Percentiles rank a stretch among this genome's conserved stretches.
These are phyloP conservation scores for Diaperis boleti DNA, from an alignment of 2,888 invertebrate species.

Conservation along the genomic window DNA sequence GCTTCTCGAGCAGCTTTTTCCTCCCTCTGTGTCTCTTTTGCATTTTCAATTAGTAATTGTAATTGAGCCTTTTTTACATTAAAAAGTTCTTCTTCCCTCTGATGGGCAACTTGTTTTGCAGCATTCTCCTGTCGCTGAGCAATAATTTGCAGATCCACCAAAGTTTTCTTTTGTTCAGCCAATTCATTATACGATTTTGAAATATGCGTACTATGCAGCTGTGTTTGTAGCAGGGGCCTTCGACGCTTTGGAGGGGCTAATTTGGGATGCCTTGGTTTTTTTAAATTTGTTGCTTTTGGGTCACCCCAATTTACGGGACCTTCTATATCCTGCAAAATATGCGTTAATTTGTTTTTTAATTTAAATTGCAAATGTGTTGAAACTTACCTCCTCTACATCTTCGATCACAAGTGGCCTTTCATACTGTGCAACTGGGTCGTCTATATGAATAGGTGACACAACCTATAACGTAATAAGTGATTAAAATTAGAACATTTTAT, in stretches of 20 bases:
- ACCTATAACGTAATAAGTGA: no score
- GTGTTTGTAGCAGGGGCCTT: not conserved
- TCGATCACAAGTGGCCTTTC: no score
- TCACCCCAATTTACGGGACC: not conserved
- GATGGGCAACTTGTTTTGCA: not conserved
- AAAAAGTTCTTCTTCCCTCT: not conserved
- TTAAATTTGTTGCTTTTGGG: not conserved
- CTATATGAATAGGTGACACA: no score
- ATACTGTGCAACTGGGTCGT: no score
- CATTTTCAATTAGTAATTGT: no score
- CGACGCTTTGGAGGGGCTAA: no score
- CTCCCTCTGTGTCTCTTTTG: no score
- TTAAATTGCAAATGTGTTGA: not conserved
- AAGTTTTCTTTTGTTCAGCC: not conserved
- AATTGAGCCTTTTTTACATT: not conserved
- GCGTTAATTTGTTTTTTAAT: not conserved
- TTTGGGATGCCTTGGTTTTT: not conserved
- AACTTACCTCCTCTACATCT: no score
- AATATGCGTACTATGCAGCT: not conserved
- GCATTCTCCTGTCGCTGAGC: not conserved
- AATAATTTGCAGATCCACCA: not conserved
- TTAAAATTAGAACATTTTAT: no score
- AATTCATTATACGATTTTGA: not conserved
- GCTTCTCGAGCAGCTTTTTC: no score
- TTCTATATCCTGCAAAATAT: not conserved